A percentile compares a stretch with the other conserved stretches of the same genome.
Evolutionary conservation across 1,140 invertebrate genomes (phyloP).

Genomic region (Drosophila sturtevanti): DNA sequence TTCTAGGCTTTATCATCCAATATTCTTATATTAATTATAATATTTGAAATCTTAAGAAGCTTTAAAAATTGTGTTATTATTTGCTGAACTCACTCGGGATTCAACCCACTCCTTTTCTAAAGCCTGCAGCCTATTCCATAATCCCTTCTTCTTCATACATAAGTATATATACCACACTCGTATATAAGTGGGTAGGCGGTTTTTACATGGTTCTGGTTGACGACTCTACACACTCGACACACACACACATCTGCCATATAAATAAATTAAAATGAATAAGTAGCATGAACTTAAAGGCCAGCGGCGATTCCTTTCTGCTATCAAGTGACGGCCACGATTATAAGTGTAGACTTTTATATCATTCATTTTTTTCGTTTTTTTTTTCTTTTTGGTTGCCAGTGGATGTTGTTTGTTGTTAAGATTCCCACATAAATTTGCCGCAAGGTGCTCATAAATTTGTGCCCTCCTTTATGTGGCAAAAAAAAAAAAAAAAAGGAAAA

Average conservation of each 20-base stretch:
- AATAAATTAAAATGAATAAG: constrained; percentile 47
- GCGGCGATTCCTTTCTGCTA: constrained; percentile 28
- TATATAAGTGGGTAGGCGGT: neutral
- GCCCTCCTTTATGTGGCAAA: constrained; percentile 17
- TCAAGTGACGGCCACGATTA: constrained; percentile 2
- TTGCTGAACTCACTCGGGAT: neutral
- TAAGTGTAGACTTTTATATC: constrained; percentile 30
- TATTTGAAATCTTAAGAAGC: neutral
- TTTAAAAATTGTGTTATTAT: neutral
- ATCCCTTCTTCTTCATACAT: no score
- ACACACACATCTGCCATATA: neutral
- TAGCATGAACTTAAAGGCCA: constrained; percentile 30
- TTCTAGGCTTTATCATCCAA: no score
- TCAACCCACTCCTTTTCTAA: no score
- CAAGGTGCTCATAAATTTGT: constrained; percentile 63
- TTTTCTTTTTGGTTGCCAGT: neutral
- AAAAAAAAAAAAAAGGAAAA: no score
- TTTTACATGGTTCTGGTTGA: neutral
- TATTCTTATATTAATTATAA: no score
- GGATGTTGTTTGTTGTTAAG: constrained; percentile 35
- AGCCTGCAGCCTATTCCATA: no score
- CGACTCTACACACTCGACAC: constrained; percentile 8
- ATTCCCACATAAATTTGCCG: constrained; percentile 59
- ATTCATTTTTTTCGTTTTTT: constrained; percentile 23
- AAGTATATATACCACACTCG: no score